phyloP scores from a whole-genome alignment of 2,113 vertebrate species.

The Ochotona princeps region DNA sequence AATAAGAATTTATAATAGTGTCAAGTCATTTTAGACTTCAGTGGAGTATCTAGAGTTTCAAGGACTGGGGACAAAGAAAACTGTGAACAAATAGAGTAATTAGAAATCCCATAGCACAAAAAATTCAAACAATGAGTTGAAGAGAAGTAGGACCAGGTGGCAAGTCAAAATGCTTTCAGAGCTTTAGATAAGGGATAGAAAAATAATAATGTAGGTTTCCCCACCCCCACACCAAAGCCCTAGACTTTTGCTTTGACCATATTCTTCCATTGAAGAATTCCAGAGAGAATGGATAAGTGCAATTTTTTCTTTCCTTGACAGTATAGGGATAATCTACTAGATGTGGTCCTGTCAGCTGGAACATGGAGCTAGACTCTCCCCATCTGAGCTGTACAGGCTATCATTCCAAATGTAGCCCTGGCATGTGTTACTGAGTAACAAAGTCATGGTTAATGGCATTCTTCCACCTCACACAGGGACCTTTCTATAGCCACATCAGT shows the following conservation, averaged over 20 bases:
- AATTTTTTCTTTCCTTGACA: neutral
- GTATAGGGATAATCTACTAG: neutral
- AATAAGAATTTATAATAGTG: neutral
- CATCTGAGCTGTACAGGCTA: neutral
- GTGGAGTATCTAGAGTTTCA: neutral
- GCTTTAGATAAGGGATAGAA: neutral
- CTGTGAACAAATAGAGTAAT: neutral
- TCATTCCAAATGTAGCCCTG: neutral
- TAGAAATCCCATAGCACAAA: neutral
- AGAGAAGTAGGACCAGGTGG: neutral
- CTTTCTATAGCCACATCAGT: neutral
- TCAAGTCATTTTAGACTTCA: neutral
- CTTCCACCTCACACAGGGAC: neutral
- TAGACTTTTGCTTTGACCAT: neutral
- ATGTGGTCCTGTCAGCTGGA: neutral
- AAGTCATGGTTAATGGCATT: constrained; percentile 3
- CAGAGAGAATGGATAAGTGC: neutral
- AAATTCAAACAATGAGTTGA: neutral
- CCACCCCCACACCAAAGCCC: neutral
- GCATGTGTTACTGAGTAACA: neutral
- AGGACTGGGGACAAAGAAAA: neutral
- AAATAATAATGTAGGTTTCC: neutral
- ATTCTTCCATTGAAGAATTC: neutral
- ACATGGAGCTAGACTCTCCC: neutral
- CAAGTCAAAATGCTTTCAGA: constrained; percentile 4